These are phyloP conservation scores for Tricholaema leucomelas DNA, from an alignment of 2,113 vertebrate species.

Conservation along the genomic window DNA sequence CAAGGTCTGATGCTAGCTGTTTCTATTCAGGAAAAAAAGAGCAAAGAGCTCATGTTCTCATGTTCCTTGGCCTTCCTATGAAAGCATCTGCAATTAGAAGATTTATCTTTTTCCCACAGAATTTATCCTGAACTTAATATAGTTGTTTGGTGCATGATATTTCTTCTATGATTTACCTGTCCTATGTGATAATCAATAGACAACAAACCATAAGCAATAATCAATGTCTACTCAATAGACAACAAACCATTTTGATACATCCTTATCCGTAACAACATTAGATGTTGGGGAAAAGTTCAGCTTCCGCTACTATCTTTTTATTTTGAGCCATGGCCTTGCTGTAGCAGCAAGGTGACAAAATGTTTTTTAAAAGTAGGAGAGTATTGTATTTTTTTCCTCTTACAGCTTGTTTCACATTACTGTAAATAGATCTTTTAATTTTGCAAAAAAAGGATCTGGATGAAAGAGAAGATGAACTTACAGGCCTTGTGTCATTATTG, in stretches of 20 bases:
- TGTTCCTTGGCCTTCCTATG: neutral
- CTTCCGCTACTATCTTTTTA: rapidly evolving
- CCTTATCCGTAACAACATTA: neutral
- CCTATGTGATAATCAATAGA: neutral
- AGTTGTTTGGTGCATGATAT: neutral
- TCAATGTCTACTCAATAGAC: neutral
- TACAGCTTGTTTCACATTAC: neutral
- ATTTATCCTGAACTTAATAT: neutral
- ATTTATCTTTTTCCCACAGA: neutral
- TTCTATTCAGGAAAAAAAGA: neutral
- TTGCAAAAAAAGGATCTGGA: neutral
- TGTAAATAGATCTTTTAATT: neutral
- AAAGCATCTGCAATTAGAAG: neutral
- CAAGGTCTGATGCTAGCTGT: neutral
- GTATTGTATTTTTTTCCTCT: neutral
- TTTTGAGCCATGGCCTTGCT: neutral
- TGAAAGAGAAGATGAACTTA: neutral
- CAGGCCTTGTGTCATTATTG: neutral
- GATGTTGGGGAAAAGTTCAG: neutral
- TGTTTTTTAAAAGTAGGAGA: neutral
- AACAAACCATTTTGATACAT: neutral
- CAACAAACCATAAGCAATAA: neutral
- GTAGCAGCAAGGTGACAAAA: neutral
- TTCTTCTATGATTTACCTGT: neutral
- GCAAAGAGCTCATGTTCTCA: neutral